A percentile compares a stretch with the other conserved stretches of the same genome.
Conservation (phyloP, 2,797 vertebrate genomes). For the Phoxinus dragarum region DNA sequence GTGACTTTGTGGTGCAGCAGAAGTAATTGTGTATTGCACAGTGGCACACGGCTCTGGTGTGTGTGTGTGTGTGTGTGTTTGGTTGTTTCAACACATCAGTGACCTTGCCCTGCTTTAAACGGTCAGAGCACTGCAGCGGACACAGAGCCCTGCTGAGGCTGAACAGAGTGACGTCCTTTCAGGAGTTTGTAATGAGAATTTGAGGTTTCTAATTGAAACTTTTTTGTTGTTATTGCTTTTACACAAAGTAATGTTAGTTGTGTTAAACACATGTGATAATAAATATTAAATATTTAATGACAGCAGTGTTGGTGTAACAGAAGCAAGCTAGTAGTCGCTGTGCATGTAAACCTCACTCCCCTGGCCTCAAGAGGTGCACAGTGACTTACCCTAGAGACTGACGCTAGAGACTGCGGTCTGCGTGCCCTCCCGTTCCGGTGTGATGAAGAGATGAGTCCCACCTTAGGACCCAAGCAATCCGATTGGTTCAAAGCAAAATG, state of each 20-base stretch:
- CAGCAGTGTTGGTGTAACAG: neutral
- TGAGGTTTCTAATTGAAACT: neutral
- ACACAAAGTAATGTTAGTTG: neutral
- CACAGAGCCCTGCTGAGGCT: constrained; percentile 14
- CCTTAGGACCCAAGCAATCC: no score
- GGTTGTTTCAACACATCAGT: constrained; percentile 29
- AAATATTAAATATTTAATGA: neutral
- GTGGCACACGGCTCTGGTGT: constrained; percentile 15
- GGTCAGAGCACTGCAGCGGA: constrained; percentile 43
- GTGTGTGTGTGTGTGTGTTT: constrained; percentile 46
- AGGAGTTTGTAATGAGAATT: constrained; percentile 28
- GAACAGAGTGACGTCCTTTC: neutral
- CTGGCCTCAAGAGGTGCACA: neutral
- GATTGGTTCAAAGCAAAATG: no score
- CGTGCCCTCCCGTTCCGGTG: no score
- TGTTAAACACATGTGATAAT: neutral
- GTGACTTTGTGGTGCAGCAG: constrained; percentile 11
- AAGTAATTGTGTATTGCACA: neutral
- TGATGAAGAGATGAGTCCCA: no score
- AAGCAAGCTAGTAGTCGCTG: neutral
- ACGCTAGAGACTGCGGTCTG: no score
- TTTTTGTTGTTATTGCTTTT: neutral
- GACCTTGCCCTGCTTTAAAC: constrained; percentile 50
- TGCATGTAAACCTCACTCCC: neutral
- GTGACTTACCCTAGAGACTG: neutral